phyloP scores from a whole-genome alignment of 1,140 invertebrate genomes.

The Anthonomus grandis region DNA sequence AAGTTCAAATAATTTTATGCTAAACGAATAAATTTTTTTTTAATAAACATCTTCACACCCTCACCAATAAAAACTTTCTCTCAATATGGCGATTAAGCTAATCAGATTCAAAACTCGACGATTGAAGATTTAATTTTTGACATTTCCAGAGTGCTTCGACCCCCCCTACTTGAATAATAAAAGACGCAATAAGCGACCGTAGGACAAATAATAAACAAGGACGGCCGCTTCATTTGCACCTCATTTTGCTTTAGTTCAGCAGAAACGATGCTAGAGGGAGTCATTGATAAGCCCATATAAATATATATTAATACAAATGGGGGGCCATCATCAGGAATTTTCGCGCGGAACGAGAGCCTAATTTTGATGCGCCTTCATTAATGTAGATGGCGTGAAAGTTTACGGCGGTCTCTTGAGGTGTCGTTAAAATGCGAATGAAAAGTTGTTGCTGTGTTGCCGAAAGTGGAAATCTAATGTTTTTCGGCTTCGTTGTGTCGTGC shows the following conservation, averaged over 20 bases:
- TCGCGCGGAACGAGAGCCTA: conserved; percentile 22
- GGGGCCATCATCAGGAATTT: conserved; percentile 26
- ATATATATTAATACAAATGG: conserved; percentile 35
- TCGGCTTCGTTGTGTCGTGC: background rate
- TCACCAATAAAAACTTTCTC: too few species aligned
- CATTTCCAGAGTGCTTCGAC: conserved; percentile 4
- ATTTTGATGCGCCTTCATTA: conserved; percentile 29
- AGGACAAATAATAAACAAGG: conserved; percentile 28
- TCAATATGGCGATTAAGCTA: conserved; percentile 7
- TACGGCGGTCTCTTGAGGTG: conserved; percentile 20
- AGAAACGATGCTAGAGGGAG: conserved; percentile 28
- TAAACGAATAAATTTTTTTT: too few species aligned
- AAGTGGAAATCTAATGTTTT: background rate
- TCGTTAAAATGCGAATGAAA: conserved; percentile 27
- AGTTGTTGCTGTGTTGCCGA: conserved; percentile 1
- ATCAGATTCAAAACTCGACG: conserved; percentile 11
- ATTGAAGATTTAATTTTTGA: conserved; percentile 21
- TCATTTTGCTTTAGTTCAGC: conserved; percentile 26
- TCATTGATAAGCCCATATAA: conserved; percentile 34
- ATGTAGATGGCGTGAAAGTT: conserved; percentile 30
- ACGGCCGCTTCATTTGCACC: conserved; percentile 27
- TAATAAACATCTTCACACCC: too few species aligned
- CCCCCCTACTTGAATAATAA: conserved; percentile 21
- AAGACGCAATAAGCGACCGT: conserved; percentile 25
- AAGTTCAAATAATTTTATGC: too few species aligned